Evolutionary conservation across 2,113 vertebrate genomes (phyloP), one percentile per base, ranked within the genome.

Genomic region (Ardeotis arabs): DNA sequence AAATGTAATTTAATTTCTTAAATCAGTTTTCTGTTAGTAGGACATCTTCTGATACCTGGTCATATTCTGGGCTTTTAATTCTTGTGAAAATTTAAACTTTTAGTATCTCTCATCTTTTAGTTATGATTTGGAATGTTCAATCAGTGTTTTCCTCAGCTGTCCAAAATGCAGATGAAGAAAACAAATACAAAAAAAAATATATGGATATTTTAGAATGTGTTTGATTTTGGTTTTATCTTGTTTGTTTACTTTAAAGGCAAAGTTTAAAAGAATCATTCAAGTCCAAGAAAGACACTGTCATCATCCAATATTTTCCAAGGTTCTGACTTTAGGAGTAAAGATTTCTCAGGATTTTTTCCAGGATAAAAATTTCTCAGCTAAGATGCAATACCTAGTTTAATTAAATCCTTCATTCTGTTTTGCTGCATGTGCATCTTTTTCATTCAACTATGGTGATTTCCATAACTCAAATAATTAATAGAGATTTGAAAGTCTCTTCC

Each of bases 1-100:
- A 58, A 41, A 22, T 22, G 23, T 1, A 1, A 6, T 7, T 50
- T 47, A 0, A 4, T 29, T 47, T 76, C 37, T 69, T 59, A 53
- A 53, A 59, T 35, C 7, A 2, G 28, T 37, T 29, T n/a, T 70
- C 33, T 49, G 12, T 29, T 67, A 10, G 5, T 68, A 25, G 13
- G 72, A 24, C 3, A 9, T 28, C 21, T 56, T 75, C 37, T 58
- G 52, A 66, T 9, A 62, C 6, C 4, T 70, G 19, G 14, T 44
- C 13, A 80, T 10, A 41, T 67, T 67, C 75, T 1, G 4, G 19
- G 16, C 12, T 81, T 84, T 72, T 77, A 53, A 63, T 81, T 6
- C 28, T 66, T 22, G 4, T 24, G 6, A 6, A 21, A 5, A 27
- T 72, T 81, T 67, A 58, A 68, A 31, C 2, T 37, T 84, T 41